phyloP scores from a whole-genome alignment of 2,888 invertebrate genomes.

The Perdita meconis region DNA sequence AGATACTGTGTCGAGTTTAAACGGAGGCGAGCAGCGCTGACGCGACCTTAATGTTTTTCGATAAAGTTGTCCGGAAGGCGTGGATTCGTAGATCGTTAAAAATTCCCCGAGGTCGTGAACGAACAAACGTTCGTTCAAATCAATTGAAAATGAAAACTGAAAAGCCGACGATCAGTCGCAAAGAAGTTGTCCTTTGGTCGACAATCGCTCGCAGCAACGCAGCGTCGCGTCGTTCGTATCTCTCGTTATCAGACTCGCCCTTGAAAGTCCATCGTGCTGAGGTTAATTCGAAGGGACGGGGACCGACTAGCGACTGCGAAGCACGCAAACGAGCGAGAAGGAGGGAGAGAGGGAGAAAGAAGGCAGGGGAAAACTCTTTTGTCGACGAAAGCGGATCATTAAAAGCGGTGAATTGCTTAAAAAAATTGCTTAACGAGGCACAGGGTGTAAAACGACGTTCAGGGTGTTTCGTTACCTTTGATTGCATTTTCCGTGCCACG shows the following conservation, averaged over 20 bases:
- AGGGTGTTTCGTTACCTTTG: conserved; percentile 60
- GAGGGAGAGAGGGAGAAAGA: background rate
- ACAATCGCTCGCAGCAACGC: conserved; percentile 7
- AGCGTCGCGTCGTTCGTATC: conserved; percentile 22
- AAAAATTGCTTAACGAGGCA: conserved; percentile 65
- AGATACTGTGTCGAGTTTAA: too few relatives aligned
- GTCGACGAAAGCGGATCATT: conserved; percentile 49
- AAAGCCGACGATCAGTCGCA: conserved; percentile 20
- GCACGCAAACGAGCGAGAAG: background rate
- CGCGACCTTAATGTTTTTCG: background rate
- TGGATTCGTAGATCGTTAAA: conserved; percentile 13
- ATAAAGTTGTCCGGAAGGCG: conserved; percentile 3
- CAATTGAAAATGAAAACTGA: background rate
- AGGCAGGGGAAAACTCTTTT: conserved; percentile 25
- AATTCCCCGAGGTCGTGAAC: background rate
- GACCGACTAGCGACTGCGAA: background rate
- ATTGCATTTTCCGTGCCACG: conserved; percentile 48
- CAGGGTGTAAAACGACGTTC: conserved; percentile 58
- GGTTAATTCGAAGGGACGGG: conserved; percentile 26
- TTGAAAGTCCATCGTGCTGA: conserved; percentile 18
- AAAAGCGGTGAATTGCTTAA: conserved; percentile 50
- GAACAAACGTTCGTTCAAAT: background rate
- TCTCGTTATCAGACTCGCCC: conserved; percentile 42
- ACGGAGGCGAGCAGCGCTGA: background rate
- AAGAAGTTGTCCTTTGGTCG: conserved; percentile 15